These are phyloP conservation scores for Folsomia manolachei DNA, from an alignment of 2,888 invertebrate species.

Conservation along the genomic window DNA sequence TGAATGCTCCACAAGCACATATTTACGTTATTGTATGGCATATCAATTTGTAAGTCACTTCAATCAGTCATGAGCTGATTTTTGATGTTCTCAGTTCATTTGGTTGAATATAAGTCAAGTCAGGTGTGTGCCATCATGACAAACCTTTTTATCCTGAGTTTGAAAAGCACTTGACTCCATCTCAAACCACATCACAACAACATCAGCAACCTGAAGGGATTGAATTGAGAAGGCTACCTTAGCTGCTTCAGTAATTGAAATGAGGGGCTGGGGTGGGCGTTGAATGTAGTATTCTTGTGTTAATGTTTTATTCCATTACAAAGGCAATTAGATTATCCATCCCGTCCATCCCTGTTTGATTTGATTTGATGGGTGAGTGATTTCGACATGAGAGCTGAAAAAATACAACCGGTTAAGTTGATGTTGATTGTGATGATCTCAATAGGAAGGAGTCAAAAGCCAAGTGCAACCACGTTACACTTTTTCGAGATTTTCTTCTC, in stretches of 20 bases:
- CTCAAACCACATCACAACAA: too few species aligned
- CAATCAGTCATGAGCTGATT: neutral
- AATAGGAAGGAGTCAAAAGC: too few species aligned
- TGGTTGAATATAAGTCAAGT: too few species aligned
- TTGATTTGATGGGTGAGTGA: too few species aligned
- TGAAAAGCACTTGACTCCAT: neutral
- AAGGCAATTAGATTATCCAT: neutral
- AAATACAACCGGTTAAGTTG: too few species aligned
- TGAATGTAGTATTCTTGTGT: neutral
- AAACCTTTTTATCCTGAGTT: neutral
- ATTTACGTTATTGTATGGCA: neutral
- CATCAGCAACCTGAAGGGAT: too few species aligned
- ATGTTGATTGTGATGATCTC: too few species aligned
- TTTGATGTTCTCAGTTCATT: neutral
- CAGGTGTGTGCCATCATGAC: neutral
- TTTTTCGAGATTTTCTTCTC: too few species aligned
- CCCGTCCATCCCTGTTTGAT: too few species aligned
- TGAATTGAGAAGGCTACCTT: neutral
- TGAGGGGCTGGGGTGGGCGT: slow-evolving; percentile 16
- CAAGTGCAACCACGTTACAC: too few species aligned
- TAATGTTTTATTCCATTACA: slow-evolving; percentile 8
- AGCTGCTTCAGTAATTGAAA: slow-evolving; percentile 11
- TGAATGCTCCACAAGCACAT: too few species aligned
- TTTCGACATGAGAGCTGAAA: too few species aligned
- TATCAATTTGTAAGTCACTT: neutral